Base-by-base conservation (phyloP, 2,797 vertebrate genomes). In the Spinus pinus region DNA sequence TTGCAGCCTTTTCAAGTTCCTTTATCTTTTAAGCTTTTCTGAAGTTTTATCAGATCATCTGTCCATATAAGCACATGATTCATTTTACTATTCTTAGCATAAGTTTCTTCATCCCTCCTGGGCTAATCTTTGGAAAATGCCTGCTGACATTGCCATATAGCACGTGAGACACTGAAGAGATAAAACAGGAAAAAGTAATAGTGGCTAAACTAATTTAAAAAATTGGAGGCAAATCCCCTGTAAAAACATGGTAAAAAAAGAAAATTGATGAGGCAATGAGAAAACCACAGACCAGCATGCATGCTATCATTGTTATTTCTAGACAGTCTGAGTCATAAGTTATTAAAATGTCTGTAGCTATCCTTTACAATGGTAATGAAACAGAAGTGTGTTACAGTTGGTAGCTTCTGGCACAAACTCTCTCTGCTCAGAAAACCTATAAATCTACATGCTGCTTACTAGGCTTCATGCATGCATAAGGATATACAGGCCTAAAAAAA, bases 331-430 rank as follows among this genome's bases (percentile, higher is more conserved):
- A 82, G 25, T 67, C 41, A 23, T 80, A 85, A 62, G 28, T 75
- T 71, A 77, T 85, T 85, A 87, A 85, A 67, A 87, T 57, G 25
- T 86, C 73, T 93, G 69, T 37, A 92, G 53, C 14, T 54, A 49
- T 86, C 60, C 30, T 93, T 96, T 86, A 67, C 50, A 86, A 57
- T 0, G 8, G 47, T 49, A 90, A 94, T 92, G 96, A 95, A 96
- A 37, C 42, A 93, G 37, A 90, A 95, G 79, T 0, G 0, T 90
- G 61, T 54, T 83, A 31, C 35, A 39, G 33, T 81, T 30, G 10
- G 46, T 74, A 35, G 44, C 50, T 58, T 81, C 27, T 62, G 89
- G 77, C 75, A 60, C 14, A 85, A 82, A 35, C 22, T 60, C 24
- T 65, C 82, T 44, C 16, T 65, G 12, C 53, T 86, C 64, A 62